Evolutionary conservation across 2,113 vertebrate genomes (phyloP), one percentile per base, ranked within the genome.

Genomic region (Pachypanchax playfairii): DNA sequence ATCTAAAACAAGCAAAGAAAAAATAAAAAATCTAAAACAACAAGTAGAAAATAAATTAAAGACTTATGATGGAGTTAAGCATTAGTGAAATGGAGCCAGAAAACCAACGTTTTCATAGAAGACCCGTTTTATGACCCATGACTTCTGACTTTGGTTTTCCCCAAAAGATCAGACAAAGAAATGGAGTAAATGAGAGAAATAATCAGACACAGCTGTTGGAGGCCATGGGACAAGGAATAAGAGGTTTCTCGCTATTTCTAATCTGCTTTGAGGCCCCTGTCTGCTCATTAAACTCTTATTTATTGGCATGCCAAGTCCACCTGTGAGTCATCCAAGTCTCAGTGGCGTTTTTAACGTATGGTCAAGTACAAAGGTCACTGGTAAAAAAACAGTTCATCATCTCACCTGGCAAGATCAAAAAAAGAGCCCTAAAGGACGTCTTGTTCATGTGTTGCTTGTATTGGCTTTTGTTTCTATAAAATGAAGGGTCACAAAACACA

Each of bases 151-250:
- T 58, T 67, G 39, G 28, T 64, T 65, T 48, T 21, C 21, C 50
- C 69, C 39, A 49, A 66, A 73, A 83, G 70, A 52, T 79, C 70
- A 72, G 51, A 47, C 48, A 57, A 58, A 79, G 66, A 80, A 79
- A 78, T 60, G 42, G 53, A 71, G 36, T 31, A 77, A 86, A 85
- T 75, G 46, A 70, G 46, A 57, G 61, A 33, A 70, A 33, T 79
- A 84, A 87, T 82, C 65, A 76, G 81, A 79, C 22, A 44, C 87
- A 87, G 84, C 75, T 89, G 86, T 68, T 65, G 49, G 44, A 79
- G 62, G 72, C 76, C 42, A 52, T 4, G 22, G 28, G 47, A n/a
- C n/a, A n/a, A n/a, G n/a, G n/a, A 49, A 61, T 70, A 69, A 63
- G 53, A 36, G 59, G 65, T 54, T 70, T 50, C 47, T 77, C 55